These are phyloP conservation scores for Himalopsyche tibetana DNA, from an alignment of 2,888 invertebrate genomes.

Conservation along the genomic window DNA sequence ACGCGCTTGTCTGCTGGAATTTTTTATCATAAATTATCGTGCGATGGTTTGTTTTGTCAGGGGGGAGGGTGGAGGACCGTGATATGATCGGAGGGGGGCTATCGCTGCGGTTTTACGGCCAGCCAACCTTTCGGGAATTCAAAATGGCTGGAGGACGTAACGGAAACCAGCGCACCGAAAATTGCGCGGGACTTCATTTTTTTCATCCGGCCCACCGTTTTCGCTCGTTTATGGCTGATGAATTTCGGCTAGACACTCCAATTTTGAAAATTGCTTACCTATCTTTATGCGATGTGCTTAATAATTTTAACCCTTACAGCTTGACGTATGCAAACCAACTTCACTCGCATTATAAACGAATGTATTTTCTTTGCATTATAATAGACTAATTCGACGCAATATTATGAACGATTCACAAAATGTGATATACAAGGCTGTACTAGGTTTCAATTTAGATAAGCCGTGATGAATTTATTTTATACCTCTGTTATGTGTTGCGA, in stretches of 20 bases:
- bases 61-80: conserved; percentile 69
- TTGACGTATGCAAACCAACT: no score
- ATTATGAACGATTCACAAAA: no score
- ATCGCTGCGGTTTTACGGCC: conserved; percentile 62
- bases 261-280: conserved; percentile 36
- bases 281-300: background rate
- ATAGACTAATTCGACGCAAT: no score
- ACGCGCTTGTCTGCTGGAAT: conserved; percentile 62
- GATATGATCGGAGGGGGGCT: conserved; percentile 68
- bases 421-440: background rate
- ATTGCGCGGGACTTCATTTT: conserved; percentile 45
- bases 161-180: conserved; percentile 41
- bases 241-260: conserved; percentile 34
- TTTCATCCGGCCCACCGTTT: conserved; percentile 12
- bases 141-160: conserved; percentile 35
- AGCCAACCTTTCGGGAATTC: conserved; percentile 50
- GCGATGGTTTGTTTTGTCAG: conserved; percentile 55
- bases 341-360: no score
- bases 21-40: conserved; percentile 65
- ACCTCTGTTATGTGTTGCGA: no score
- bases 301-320: no score
- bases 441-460: background rate
- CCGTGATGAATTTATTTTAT: no score
- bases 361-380: no score
- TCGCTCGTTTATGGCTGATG: conserved; percentile 62